Base-by-base conservation (phyloP, 1,140 invertebrate species). In the Heliconius hermathena region DNA sequence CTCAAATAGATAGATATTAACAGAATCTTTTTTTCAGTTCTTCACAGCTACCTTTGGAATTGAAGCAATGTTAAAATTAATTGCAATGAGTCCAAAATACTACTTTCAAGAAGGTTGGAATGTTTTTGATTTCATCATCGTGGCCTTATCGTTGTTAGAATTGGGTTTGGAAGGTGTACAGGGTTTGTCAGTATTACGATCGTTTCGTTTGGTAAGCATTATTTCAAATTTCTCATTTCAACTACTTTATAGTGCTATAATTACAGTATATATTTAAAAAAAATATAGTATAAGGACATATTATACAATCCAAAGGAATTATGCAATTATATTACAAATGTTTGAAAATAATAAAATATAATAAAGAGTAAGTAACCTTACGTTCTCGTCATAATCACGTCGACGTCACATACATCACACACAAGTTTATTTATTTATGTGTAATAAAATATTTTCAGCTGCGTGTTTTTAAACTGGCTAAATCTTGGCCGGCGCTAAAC, bases 21-120 rank as follows among this genome's bases (percentile, higher is more conserved):
- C 33, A 13, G 18, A 9, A 57, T 84, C 29, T 84, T 22, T 74
- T 78, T 93, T 92, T 75, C 95, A 99, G 99, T 99, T 99, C 95
- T 99, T 99, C 95, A 99, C 99, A 72, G 98, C 98, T 57, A 99
- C 99, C 75, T 99, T 99, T 94, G 98, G 97, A 79, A 98, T 99
- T 88, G 99, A 99, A 96, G 98, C 98, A n/a, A 97, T 97, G 41
- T 95, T 99, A 93, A 99, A 99, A 94, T 95, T 99, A 81, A 97
- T 99, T 88, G 99, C 99, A 6, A 98, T 99, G 97, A 99, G 98
- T 95, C 98, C 99, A 75, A 98, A 99, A 89, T 98, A 96, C 95
- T 99, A 99, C 95, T 99, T 99, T 96, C 98, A 99, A 96, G 99
- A 99, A 94, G 98, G 98, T 77, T 99, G 99, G 99, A 99, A 99